These are phyloP conservation scores for Sycophila sp. DNA, from an alignment of 1,140 invertebrate species.

Conservation along the genomic window DNA sequence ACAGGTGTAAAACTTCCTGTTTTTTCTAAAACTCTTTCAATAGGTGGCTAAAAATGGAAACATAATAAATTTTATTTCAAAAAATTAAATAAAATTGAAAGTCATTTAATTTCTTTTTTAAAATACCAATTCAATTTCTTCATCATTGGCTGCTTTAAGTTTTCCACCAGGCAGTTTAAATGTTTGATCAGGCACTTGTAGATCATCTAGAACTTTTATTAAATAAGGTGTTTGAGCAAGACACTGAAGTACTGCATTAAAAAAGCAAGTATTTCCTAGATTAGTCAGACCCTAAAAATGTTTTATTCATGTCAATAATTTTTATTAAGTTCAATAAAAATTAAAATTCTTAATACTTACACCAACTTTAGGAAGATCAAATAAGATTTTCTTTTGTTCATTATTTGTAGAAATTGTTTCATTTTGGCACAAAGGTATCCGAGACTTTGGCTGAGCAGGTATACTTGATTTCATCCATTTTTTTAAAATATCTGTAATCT, in stretches of 20 bases:
- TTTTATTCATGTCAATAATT: constrained; percentile 9
- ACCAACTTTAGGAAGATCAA: constrained; percentile 48
- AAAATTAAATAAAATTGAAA: constrained; percentile 34
- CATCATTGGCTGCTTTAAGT: constrained; percentile 66
- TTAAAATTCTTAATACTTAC: constrained; percentile 38
- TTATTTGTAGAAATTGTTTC: constrained; percentile 21
- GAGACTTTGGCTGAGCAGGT: constrained; percentile 2
- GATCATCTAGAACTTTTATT: constrained; percentile 76
- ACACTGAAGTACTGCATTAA: constrained; percentile 94
- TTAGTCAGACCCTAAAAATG: constrained; percentile 77
- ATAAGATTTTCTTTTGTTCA: constrained; percentile 39
- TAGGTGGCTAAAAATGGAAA: constrained; percentile 65
- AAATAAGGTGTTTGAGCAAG: constrained; percentile 88
- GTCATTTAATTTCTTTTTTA: too few relatives aligned
- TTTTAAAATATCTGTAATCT: constrained; percentile 69
- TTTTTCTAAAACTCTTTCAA: constrained; percentile 75
- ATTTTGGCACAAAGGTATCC: constrained; percentile 11
- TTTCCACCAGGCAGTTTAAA: constrained; percentile 78
- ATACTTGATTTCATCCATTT: constrained; percentile 11
- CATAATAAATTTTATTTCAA: neutral
- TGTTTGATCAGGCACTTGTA: constrained; percentile 73
- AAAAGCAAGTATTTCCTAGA: constrained; percentile 96
- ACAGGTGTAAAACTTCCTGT: constrained; percentile 72
- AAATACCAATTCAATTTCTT: constrained; percentile 60
- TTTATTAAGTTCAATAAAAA: neutral